Conservation (phyloP, 2,888 invertebrate species). For the Syrphus vitripennis region DNA sequence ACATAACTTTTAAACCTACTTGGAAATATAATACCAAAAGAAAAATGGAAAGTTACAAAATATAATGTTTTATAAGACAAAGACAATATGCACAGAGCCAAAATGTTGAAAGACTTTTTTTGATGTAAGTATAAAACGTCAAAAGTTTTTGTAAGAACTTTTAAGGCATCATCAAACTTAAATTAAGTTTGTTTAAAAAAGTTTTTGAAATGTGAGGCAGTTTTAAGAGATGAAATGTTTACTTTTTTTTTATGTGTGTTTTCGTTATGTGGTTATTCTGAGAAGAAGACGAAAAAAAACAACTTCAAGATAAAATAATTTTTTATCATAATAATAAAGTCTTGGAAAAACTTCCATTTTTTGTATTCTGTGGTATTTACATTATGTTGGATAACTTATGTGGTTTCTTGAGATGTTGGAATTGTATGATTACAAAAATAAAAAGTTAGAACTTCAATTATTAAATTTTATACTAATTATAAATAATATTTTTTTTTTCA, state of each 20-base stretch:
- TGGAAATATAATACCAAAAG: not conserved
- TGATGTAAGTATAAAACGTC: not conserved
- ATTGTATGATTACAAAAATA: too few species aligned
- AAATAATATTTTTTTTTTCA: too few species aligned
- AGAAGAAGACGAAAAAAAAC: too few species aligned
- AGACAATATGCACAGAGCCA: not conserved
- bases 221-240: not conserved
- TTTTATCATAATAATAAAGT: not conserved
- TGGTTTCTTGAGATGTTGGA: not conserved
- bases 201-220: not conserved
- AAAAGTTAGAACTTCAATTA: too few species aligned
- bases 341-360: not conserved
- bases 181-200: not conserved
- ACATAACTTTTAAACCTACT: not conserved
- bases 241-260: not conserved
- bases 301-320: not conserved
- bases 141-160: not conserved
- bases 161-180: not conserved
- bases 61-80: not conserved
- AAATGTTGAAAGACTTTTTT: not conserved
- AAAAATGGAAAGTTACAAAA: not conserved
- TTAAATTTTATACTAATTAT: too few species aligned
- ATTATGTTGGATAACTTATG: not conserved
- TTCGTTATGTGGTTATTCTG: not conserved
- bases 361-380: not conserved